A percentile compares a stretch with the other conserved stretches of the same genome.
phyloP scores from a whole-genome alignment of 2,888 invertebrate species.

The Eupithecia inturbata region DNA sequence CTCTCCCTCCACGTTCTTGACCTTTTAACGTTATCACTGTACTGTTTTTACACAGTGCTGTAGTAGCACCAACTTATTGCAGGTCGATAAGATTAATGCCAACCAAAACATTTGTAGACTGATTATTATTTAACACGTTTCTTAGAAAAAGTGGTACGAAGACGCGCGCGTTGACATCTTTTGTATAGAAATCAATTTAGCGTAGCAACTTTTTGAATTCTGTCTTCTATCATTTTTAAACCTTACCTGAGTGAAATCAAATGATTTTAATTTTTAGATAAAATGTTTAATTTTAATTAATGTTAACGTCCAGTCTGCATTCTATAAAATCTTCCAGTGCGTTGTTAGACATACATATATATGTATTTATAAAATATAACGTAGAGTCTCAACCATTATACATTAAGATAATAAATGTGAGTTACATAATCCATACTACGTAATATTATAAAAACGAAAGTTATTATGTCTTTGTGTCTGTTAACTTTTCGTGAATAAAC shows the following conservation, averaged over 20 bases:
- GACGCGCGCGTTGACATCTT: constrained; percentile 18
- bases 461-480: too few species aligned
- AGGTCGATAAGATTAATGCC: background rate
- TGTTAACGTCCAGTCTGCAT: background rate
- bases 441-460: too few species aligned
- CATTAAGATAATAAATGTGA: too few species aligned
- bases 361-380: too few species aligned
- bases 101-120: background rate
- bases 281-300: background rate
- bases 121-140: background rate
- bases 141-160: constrained; percentile 5
- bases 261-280: too few species aligned
- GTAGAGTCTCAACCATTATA: too few species aligned
- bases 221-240: background rate
- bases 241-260: too few species aligned
- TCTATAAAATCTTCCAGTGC: background rate
- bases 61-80: background rate
- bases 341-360: too few species aligned
- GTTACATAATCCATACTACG: too few species aligned
- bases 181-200: constrained; percentile 6
- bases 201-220: background rate
- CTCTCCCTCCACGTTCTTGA: constrained; percentile 20
- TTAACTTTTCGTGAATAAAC: too few species aligned
- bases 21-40: constrained; percentile 23
- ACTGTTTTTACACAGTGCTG: background rate